Evolutionary conservation across 2,113 vertebrate genomes (phyloP).

Genomic region (Dissostichus mawsoni): DNA sequence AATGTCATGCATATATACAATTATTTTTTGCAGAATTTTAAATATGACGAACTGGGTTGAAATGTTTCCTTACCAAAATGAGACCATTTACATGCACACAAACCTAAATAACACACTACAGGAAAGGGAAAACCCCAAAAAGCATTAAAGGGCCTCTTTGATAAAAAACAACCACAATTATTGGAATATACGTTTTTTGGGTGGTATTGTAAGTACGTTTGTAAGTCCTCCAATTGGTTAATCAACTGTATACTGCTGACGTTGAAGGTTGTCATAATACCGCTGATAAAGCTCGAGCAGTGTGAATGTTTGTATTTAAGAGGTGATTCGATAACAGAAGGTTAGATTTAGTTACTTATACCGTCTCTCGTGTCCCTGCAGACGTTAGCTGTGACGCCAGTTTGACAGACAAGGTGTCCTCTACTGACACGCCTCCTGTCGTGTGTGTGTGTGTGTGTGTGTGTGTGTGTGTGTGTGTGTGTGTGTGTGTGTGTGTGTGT

Average conservation of each 20-base stretch:
- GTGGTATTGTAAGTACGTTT: too few species aligned
- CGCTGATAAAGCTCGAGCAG: background rate
- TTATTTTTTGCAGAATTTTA: too few species aligned
- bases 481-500: conserved; percentile 10
- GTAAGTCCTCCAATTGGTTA: background rate
- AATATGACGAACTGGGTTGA: background rate
- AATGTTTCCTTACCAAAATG: background rate
- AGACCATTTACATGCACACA: too few species aligned
- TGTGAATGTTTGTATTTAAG: conserved; percentile 9
- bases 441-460: conserved; percentile 10
- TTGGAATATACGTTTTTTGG: too few species aligned
- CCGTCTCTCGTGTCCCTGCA: conserved; percentile 45
- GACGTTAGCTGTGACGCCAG: conserved; percentile 46
- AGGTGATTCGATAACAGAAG: conserved; percentile 44
- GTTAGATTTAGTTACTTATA: conserved; percentile 53
- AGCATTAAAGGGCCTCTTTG: too few species aligned
- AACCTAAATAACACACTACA: too few species aligned
- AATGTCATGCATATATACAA: too few species aligned
- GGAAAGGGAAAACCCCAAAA: too few species aligned
- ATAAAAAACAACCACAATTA: too few species aligned
- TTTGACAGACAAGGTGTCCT: conserved; percentile 60
- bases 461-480: background rate
- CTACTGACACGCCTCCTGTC: conserved; percentile 8
- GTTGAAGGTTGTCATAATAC: background rate
- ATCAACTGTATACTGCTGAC: background rate